Base-by-base conservation (phyloP, 2,113 vertebrate genomes). In the Calyptomena viridis region DNA sequence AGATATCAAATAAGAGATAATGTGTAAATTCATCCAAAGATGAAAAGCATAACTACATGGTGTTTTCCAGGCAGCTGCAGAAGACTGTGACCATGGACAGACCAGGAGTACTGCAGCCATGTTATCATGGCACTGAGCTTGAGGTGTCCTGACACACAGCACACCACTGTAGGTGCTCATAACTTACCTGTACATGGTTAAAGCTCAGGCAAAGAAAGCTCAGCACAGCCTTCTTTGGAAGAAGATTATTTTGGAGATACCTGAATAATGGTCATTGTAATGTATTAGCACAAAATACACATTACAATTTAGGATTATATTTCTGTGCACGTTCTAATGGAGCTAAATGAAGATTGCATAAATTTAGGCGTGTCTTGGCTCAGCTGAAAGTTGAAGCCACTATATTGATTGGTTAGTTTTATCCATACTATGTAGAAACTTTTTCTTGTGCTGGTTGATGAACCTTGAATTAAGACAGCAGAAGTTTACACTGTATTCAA, bases 21-120 rank as follows among this genome's bases (percentile, higher is more conserved):
- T 10, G 8, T 37, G 25, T 83, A 47, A 75, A 84, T 64, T n/a
- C 23, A n/a, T 33, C 40, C 15, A 39, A 63, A 69, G 30, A 18
- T 53, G 7, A 44, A 46, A 91, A 78, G 11, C n/a, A 24, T 30
- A 14, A n/a, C 46, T 37, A 8, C 12, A 11, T 2, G 19, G 30
- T 77, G 5, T 81, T 82, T 92, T 81, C 25, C 11, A 50, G 40
- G 35, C 42, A 73, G 58, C 40, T 69, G 12, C 30, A 56, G 64
- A 23, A 64, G 30, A 12, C 42, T 35, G 2, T 80, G 50, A 18
- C 63, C 39, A 1, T 35, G 50, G 56, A 64, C 12, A 74, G n/a
- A n/a, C 8, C 27, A 50, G 47, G 33, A 40, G 39, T 52, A 44
- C 30, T 11, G 9, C 12, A 16, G 8, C 24, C 0, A 0, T 4